Conservation (phyloP, 2,888 invertebrate genomes). For the Parascotia fuliginaria region DNA sequence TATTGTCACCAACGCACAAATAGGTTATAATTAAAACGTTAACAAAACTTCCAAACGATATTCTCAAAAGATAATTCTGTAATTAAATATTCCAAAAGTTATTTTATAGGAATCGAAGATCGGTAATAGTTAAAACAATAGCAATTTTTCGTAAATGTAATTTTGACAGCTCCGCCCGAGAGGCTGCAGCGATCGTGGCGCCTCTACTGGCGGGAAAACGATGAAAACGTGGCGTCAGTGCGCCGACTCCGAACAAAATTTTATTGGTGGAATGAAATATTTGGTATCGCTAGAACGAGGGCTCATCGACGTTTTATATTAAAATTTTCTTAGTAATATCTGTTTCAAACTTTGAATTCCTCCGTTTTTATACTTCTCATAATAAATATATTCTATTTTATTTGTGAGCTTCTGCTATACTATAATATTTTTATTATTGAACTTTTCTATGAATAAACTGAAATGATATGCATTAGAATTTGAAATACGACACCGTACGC, state of each 20-base stretch:
- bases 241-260: constrained; percentile 70
- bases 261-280: constrained; percentile 52
- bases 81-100: constrained; percentile 1
- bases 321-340: constrained; percentile 25
- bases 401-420: constrained; percentile 6
- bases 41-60: constrained; percentile 6
- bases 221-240: constrained; percentile 52
- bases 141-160: constrained; percentile 49
- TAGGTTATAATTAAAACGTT: constrained; percentile 46
- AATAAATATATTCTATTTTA: constrained; percentile 12
- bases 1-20: constrained; percentile 31
- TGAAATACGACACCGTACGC: constrained; percentile 42
- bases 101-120: constrained; percentile 14
- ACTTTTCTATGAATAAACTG: constrained; percentile 16
- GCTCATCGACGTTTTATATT: constrained; percentile 36
- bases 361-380: constrained; percentile 11
- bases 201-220: constrained; percentile 71
- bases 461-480: constrained; percentile 15
- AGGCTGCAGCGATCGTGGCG: constrained; percentile 72
- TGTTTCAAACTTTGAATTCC: constrained; percentile 25
- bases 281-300: constrained; percentile 36
- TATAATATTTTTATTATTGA: constrained; percentile 10
- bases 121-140: constrained; percentile 29
- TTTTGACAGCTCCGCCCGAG: constrained; percentile 82
- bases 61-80: constrained; percentile 16